Percentiles rank a stretch among this genome's conserved stretches.
Conservation (phyloP, 1,140 invertebrate species). For the Nephila pilipes region DNA sequence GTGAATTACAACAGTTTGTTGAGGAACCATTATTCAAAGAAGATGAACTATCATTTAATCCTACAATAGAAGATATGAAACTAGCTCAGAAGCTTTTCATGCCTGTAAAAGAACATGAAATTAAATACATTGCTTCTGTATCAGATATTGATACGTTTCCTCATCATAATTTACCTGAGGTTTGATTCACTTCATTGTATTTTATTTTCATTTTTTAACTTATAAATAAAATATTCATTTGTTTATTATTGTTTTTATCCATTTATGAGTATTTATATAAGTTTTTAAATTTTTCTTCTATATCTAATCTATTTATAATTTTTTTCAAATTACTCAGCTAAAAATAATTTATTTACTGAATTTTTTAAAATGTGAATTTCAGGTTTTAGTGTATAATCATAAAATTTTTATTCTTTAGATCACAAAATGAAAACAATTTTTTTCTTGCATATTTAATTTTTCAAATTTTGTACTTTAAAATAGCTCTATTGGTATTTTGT, state of each 20-base stretch:
- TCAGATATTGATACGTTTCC: constrained; percentile 70
- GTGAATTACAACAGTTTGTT: constrained; percentile 70
- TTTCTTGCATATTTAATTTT: too few species aligned
- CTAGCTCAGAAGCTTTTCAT: constrained; percentile 76
- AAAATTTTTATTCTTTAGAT: too few species aligned
- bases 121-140: constrained; percentile 69
- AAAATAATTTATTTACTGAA: too few species aligned
- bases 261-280: neutral
- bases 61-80: constrained; percentile 74
- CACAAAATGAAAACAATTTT: too few species aligned
- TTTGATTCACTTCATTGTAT: neutral
- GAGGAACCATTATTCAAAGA: constrained; percentile 76
- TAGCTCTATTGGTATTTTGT: too few species aligned
- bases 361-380: too few species aligned
- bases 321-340: too few species aligned
- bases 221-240: neutral
- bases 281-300: neutral
- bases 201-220: neutral
- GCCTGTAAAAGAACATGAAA: constrained; percentile 63
- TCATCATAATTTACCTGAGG: constrained; percentile 76
- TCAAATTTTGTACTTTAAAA: too few species aligned
- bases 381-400: too few species aligned
- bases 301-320: too few species aligned
- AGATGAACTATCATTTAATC: constrained; percentile 77
- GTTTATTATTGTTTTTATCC: neutral